Evolutionary conservation across 2,797 vertebrate genomes (phyloP).

Genomic region (Schizopygopsis malacanthus): DNA sequence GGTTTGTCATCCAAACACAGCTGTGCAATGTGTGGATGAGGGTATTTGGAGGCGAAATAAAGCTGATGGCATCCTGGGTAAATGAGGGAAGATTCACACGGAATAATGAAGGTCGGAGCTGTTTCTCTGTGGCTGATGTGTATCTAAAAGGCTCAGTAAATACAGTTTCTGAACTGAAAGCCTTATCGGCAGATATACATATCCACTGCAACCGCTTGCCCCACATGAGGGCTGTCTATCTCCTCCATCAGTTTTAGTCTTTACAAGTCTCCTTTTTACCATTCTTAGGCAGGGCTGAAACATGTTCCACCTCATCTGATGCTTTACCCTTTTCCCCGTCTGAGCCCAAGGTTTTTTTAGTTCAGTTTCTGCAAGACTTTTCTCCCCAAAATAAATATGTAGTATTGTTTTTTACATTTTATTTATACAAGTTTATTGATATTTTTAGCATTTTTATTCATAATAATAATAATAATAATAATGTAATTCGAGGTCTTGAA

Average conservation of each 20-base stretch:
- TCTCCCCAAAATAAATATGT: not conserved
- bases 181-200: slow-evolving; percentile 86
- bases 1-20: slow-evolving; percentile 73
- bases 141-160: slow-evolving; percentile 83
- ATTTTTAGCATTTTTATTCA: not conserved
- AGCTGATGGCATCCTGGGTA: slow-evolving; percentile 80
- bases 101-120: slow-evolving; percentile 82
- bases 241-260: slow-evolving; percentile 75
- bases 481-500: not conserved
- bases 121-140: slow-evolving; percentile 80
- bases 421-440: not conserved
- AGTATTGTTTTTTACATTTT: not conserved
- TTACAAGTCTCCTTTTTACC: slow-evolving; percentile 66
- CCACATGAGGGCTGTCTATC: slow-evolving; percentile 82
- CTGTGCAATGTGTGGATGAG: slow-evolving; percentile 73
- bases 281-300: slow-evolving; percentile 66
- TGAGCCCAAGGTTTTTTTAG: not conserved
- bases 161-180: slow-evolving; percentile 80
- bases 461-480: too few species aligned
- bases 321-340: slow-evolving; percentile 68
- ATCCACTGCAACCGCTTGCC: slow-evolving; percentile 78
- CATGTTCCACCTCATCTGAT: slow-evolving; percentile 69
- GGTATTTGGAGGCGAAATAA: slow-evolving; percentile 82
- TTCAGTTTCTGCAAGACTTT: not conserved
- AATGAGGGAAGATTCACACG: slow-evolving; percentile 85